Conservation (phyloP, 2,113 vertebrate genomes). For the Osmerus mordax region DNA sequence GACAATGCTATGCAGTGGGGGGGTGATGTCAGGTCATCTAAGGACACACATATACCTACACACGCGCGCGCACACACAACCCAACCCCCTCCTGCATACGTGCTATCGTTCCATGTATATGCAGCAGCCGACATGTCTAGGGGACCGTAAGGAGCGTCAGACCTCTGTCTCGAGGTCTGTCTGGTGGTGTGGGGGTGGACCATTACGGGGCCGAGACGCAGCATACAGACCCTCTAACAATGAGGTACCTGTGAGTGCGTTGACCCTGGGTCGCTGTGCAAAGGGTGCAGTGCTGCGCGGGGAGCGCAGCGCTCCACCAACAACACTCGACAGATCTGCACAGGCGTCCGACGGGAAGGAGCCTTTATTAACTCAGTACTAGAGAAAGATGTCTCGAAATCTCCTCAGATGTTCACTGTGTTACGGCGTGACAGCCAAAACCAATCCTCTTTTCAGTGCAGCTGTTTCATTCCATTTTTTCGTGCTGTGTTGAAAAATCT, state of each 20-base stretch:
- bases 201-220: too few species aligned
- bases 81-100: not conserved
- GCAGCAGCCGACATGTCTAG: not conserved
- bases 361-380: too few species aligned
- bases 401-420: too few species aligned
- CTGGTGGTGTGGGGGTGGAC: not conserved
- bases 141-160: not conserved
- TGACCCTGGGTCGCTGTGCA: not conserved
- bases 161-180: not conserved
- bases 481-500: too few species aligned
- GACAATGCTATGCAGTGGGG: not conserved
- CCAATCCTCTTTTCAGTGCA: too few species aligned
- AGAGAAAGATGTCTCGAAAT: too few species aligned
- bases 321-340: not conserved
- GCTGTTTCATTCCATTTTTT: too few species aligned
- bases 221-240: not conserved
- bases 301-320: not conserved
- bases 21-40: conserved; percentile 1
- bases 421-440: too few species aligned
- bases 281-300: too few species aligned
- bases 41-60: not conserved
- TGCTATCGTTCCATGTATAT: conserved; percentile 5
- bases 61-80: not conserved
- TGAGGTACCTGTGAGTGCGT: not conserved
- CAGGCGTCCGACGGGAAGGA: too few species aligned